Evolutionary conservation across 2,113 vertebrate genomes (phyloP), one percentile per base, ranked within the genome.

Genomic region (Pantherophis guttatus): DNA sequence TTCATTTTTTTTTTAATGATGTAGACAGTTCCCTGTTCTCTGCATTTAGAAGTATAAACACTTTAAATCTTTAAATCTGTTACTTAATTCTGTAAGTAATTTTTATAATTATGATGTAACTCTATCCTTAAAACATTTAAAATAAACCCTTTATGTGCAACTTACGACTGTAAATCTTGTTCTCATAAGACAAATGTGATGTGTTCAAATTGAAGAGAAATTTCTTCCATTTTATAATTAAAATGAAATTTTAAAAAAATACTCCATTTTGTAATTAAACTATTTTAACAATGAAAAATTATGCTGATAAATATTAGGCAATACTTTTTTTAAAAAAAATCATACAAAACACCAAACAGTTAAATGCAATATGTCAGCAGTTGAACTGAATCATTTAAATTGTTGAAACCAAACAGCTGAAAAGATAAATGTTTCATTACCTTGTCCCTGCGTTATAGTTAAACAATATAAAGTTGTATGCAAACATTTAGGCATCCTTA

Each of bases 21-120:
- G 98, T 98, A 98, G 98, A 98, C 98, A 97, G 97, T 98, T 98
- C 97, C 97, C 98, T 98, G 98, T 98, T 98, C 97, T 98, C 97
- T 98, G 98, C 98, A 98, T 98, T 98, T 98, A 98, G 98, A 98
- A 98, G 97, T 98, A 98, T 98, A 98, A 97, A 98, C 98, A 98
- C 97, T 98, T 98, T 97, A 98, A 98, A 98, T 97, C 98, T 98
- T 98, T 81, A 81, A 81, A 81, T 81, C 70, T 81, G 70, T 98
- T 98, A 97, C 96, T 97, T 97, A 98, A 98, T 98, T 98, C 97
- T 98, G 98, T 98, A 98, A 98, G 98, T 99, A 98, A 98, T 98
- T 98, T 98, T 98, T 99, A 98, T 98, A 98, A 98, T 98, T 98
- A 98, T 98, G 98, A 98, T 98, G 98, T 98, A 98, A 98, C 98